These are phyloP conservation scores for Rhombomys opimus DNA, from an alignment of 2,113 vertebrate species.

Conservation along the genomic window DNA sequence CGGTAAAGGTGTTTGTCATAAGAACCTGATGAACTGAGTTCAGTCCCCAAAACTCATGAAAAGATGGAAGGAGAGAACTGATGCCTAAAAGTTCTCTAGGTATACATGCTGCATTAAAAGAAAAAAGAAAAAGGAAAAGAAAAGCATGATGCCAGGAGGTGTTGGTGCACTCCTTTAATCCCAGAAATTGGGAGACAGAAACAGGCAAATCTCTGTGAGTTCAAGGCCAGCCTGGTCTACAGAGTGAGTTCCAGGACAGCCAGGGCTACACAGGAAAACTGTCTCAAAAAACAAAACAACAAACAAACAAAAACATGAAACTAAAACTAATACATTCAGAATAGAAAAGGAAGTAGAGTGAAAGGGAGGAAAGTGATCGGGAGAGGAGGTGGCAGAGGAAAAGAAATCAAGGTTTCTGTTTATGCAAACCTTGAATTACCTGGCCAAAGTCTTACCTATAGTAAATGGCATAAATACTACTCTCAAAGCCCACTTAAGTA, in stretches of 20 bases:
- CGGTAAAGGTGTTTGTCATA: background rate
- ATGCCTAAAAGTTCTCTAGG: background rate
- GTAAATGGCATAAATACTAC: background rate
- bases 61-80: background rate
- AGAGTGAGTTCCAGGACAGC: background rate
- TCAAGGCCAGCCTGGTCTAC: background rate
- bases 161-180: background rate
- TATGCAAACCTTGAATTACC: background rate
- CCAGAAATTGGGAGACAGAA: background rate
- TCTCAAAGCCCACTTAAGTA: background rate
- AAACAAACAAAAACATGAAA: conserved; percentile 38
- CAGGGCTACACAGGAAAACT: background rate
- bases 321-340: conserved; percentile 82
- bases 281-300: background rate
- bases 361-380: conserved; percentile 85
- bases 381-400: conserved; percentile 77
- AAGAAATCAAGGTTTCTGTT: background rate
- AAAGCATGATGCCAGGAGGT: too few species aligned
- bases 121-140: background rate
- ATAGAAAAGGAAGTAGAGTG: conserved; percentile 86
- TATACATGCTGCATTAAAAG: background rate
- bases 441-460: background rate
- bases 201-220: background rate
- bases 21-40: background rate
- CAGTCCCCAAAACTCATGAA: background rate